Percentiles rank a stretch among this genome's conserved stretches.
Conservation (phyloP, 2,888 invertebrate species). For the Bimastos eiseni region DNA sequence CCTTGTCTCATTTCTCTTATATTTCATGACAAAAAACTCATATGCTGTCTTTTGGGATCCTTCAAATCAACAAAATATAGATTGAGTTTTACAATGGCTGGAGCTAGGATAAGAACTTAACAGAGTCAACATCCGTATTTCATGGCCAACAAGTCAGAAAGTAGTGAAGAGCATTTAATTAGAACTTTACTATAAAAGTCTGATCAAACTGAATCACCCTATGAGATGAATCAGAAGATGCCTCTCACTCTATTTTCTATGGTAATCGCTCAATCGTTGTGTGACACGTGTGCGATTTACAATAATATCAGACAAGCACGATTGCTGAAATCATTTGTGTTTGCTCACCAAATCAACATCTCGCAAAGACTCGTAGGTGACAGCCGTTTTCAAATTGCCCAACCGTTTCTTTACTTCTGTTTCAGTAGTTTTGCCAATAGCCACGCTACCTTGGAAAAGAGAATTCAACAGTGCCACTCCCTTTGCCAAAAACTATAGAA, state of each 20-base stretch:
- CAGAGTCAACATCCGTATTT: not conserved
- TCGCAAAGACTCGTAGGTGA: constrained; percentile 48
- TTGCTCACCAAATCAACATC: constrained; percentile 53
- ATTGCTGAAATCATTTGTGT: constrained; percentile 13
- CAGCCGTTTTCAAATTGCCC: constrained; percentile 47
- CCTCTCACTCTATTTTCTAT: not conserved
- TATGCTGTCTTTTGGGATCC: not conserved
- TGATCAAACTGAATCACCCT: not conserved
- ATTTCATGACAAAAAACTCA: not conserved
- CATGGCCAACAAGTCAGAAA: not conserved
- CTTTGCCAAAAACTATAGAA: constrained; percentile 51
- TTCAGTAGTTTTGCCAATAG: constrained; percentile 50
- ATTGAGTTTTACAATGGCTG: not conserved
- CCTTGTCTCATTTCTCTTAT: not conserved
- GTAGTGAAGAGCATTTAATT: not conserved
- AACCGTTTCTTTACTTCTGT: constrained; percentile 47
- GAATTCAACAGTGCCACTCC: constrained; percentile 48
- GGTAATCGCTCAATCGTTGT: not conserved
- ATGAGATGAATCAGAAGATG: not conserved
- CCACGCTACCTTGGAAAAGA: constrained; percentile 51
- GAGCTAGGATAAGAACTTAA: not conserved
- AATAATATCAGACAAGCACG: not conserved
- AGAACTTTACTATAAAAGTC: not conserved
- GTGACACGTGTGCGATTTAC: not conserved
- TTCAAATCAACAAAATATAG: not conserved